Evolutionary conservation across 2,888 invertebrate genomes (phyloP).

Genomic region (Temnothorax ravouxi): DNA sequence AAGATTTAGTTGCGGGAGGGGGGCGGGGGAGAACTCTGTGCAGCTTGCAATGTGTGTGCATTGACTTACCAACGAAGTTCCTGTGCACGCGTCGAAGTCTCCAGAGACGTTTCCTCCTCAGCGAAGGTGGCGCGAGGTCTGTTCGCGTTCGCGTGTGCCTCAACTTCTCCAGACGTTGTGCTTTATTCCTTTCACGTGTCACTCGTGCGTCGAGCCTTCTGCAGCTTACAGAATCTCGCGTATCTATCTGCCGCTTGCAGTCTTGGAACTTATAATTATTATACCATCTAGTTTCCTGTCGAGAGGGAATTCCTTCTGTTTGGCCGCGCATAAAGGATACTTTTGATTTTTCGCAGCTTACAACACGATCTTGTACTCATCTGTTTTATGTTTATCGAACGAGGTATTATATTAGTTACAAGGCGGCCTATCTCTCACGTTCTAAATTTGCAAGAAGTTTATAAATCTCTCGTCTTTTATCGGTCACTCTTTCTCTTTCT

Average conservation of each 20-base stretch:
- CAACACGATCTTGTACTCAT: conserved; percentile 18
- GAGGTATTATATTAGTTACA: conserved; percentile 61
- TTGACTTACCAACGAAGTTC: conserved; percentile 64
- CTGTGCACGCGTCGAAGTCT: conserved; percentile 72
- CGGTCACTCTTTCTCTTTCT: conserved; percentile 49
- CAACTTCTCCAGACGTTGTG: neutral
- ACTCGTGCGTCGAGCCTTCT: neutral
- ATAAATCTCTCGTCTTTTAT: conserved; percentile 68
- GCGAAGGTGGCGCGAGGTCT: conserved; percentile 10
- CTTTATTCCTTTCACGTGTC: conserved; percentile 33
- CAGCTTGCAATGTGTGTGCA: neutral
- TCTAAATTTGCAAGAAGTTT: conserved; percentile 71
- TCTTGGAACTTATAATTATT: neutral
- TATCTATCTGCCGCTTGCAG: neutral
- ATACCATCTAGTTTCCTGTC: neutral
- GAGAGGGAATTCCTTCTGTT: neutral
- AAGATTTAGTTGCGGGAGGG: neutral
- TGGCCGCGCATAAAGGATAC: neutral
- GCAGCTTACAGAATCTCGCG: neutral
- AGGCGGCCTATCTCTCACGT: conserved; percentile 72
- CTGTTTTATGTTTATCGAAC: conserved; percentile 71
- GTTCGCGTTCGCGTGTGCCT: neutral
- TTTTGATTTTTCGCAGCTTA: neutral
- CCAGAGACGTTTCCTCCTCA: conserved; percentile 54
- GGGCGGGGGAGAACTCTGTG: neutral